Evolutionary conservation across 2,888 invertebrate species (phyloP).

Genomic region (Stenotaenia linearis): DNA sequence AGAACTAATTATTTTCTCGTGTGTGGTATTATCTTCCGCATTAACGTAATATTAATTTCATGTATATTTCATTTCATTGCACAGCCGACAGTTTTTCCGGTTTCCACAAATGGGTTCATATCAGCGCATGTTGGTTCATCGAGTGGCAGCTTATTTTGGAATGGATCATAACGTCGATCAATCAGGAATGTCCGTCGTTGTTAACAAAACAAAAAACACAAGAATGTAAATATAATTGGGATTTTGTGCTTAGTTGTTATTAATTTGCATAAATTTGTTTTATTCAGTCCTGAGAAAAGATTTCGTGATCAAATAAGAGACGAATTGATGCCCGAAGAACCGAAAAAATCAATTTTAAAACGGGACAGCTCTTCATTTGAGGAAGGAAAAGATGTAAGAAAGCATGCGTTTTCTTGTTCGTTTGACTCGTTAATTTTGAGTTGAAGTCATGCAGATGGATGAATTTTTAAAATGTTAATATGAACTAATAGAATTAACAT

Average conservation of each 20-base stretch:
- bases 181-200: slow-evolving; percentile 66
- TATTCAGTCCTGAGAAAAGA: slow-evolving; percentile 57
- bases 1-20: too few species aligned
- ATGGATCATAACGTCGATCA: slow-evolving; percentile 90
- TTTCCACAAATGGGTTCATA: slow-evolving; percentile 93
- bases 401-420: background rate
- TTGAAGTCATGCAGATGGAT: background rate
- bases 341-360: slow-evolving; percentile 72
- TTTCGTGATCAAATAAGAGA: slow-evolving; percentile 67
- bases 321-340: slow-evolving; percentile 59
- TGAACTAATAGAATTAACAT: background rate
- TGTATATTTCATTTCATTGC: background rate
- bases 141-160: slow-evolving; percentile 87
- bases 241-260: slow-evolving; percentile 32
- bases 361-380: slow-evolving; percentile 75
- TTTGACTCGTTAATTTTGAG: background rate
- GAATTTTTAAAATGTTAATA: background rate
- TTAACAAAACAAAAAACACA: slow-evolving; percentile 65
- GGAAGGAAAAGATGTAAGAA: slow-evolving; percentile 53
- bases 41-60: background rate
- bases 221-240: slow-evolving; percentile 55
- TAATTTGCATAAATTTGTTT: background rate
- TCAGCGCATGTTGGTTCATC: slow-evolving; percentile 91
- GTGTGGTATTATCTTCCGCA: too few species aligned
- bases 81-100: slow-evolving; percentile 59